Conservation (phyloP, 2,888 invertebrate genomes). For the Erpobdella octoculata region DNA sequence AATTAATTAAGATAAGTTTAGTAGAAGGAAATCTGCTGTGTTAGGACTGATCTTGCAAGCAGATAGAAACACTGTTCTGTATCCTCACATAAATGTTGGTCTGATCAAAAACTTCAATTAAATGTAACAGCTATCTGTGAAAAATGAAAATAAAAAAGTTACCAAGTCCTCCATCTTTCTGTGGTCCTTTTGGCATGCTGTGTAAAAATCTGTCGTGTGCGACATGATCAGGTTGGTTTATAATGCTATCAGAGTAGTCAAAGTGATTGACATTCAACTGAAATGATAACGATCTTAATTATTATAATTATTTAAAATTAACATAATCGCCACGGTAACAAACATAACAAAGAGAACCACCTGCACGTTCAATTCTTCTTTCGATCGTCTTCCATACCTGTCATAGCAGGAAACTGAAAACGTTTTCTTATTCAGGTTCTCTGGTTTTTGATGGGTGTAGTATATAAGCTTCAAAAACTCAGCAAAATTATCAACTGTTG, state of each 20-base stretch:
- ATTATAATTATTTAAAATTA: background rate
- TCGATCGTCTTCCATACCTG: background rate
- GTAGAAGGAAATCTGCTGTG: no score
- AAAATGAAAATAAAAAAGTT: no score
- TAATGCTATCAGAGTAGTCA: background rate
- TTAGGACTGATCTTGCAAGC: no score
- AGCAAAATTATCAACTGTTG: constrained; percentile 50
- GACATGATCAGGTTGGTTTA: background rate
- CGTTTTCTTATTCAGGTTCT: constrained; percentile 77
- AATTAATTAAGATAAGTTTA: background rate
- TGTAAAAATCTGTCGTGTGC: background rate
- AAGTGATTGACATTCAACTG: constrained; percentile 4
- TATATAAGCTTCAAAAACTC: constrained; percentile 66
- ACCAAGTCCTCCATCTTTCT: background rate
- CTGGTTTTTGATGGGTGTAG: constrained; percentile 91
- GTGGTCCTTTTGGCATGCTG: background rate
- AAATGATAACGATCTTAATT: background rate
- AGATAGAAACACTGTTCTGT: no score
- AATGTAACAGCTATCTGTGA: no score
- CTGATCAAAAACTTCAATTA: no score
- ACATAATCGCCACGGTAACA: background rate
- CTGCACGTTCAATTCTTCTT: background rate
- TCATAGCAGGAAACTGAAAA: constrained; percentile 78
- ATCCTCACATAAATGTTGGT: no score
- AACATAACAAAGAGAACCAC: background rate